These are phyloP conservation scores for Pseudococcus longispinus DNA, from an alignment of 2,888 invertebrate species.

Conservation along the genomic window DNA sequence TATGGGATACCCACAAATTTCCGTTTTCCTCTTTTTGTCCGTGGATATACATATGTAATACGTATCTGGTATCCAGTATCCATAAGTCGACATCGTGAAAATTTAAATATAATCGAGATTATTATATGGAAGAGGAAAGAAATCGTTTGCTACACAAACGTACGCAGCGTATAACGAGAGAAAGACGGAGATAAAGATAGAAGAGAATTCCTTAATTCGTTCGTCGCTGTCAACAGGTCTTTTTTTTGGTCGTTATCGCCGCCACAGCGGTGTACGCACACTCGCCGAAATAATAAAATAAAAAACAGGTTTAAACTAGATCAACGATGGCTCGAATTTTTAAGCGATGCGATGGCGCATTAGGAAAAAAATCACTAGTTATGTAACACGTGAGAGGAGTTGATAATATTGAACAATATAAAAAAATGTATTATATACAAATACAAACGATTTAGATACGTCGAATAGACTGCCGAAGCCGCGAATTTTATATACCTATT, in stretches of 20 bases:
- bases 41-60: neutral
- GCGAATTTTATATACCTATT: slow-evolving; percentile 4
- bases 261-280: neutral
- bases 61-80: neutral
- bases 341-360: slow-evolving; percentile 1
- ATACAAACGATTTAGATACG: neutral
- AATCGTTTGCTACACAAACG: no score
- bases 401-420: neutral
- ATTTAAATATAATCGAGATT: slow-evolving; percentile 8
- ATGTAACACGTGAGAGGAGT: slow-evolving; percentile 8
- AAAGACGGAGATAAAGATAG: neutral
- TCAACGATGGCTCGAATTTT: slow-evolving; percentile 18
- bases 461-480: neutral
- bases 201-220: slow-evolving; percentile 18
- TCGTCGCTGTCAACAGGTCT: slow-evolving; percentile 17
- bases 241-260: neutral
- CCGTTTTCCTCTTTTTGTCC: neutral
- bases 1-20: neutral
- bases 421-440: neutral
- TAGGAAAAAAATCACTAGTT: neutral
- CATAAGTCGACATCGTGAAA: neutral
- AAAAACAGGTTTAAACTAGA: slow-evolving; percentile 39
- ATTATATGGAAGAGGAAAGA: neutral
- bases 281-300: neutral
- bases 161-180: no score